These are phyloP conservation scores for Tinamus guttatus DNA, from an alignment of 2,113 vertebrate genomes.

Conservation along the genomic window DNA sequence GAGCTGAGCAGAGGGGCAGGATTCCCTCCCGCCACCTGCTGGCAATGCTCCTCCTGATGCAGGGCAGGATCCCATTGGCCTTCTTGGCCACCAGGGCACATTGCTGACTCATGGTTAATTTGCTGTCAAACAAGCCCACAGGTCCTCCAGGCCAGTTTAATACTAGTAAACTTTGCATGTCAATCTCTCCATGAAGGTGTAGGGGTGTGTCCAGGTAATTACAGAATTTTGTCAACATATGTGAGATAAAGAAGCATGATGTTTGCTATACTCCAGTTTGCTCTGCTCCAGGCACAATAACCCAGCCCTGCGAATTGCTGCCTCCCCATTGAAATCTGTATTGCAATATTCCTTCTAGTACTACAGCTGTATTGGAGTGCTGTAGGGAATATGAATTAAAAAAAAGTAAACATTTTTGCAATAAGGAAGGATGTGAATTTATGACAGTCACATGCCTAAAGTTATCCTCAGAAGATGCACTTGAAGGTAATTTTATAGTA, in stretches of 20 bases:
- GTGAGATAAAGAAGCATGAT: neutral
- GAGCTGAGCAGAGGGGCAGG: too few relatives aligned
- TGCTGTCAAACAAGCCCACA: too few relatives aligned
- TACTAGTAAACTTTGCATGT: too few relatives aligned
- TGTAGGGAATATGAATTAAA: neutral
- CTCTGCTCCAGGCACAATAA: neutral
- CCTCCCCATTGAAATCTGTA: neutral
- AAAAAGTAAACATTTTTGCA: neutral
- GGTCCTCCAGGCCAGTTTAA: too few relatives aligned
- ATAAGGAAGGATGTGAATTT: neutral
- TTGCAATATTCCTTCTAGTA: neutral
- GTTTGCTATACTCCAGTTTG: neutral
- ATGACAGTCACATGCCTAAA: neutral
- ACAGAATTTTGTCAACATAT: neutral
- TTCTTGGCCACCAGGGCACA: too few relatives aligned
- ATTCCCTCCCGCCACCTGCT: too few relatives aligned
- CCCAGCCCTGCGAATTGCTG: neutral
- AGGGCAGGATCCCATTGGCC: too few relatives aligned
- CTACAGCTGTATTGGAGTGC: neutral
- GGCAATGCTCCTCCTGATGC: too few relatives aligned
- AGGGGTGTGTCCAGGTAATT: neutral
- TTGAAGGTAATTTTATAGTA: neutral
- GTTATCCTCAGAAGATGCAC: neutral
- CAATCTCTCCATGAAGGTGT: neutral
- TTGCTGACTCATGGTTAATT: too few relatives aligned